Evolutionary conservation across 2,113 vertebrate genomes (phyloP).

Genomic region (Notarius lentiginosus): DNA sequence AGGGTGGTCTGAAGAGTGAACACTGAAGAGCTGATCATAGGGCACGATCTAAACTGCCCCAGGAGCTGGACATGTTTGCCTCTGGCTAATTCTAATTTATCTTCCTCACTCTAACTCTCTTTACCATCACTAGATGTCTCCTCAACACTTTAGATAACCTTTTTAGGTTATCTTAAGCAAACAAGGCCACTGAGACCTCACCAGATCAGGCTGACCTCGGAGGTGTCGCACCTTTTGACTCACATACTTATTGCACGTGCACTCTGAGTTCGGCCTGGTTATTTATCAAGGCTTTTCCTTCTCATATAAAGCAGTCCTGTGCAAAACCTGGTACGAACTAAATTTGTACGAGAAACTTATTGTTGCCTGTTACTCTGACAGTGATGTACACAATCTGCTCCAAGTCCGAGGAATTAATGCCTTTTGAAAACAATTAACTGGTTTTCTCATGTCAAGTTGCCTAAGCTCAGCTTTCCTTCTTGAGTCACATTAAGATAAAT

Average conservation of each 20-base stretch:
- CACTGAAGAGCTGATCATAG: not conserved
- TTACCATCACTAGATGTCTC: not conserved
- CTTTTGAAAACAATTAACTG: too few relatives aligned
- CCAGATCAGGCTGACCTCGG: too few relatives aligned
- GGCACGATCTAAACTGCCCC: not conserved
- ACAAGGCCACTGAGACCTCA: not conserved
- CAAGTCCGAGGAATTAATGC: too few relatives aligned
- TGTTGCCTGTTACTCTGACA: too few relatives aligned
- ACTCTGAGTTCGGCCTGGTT: not conserved
- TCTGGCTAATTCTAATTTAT: not conserved
- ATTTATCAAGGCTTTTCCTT: not conserved
- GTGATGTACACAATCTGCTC: too few relatives aligned
- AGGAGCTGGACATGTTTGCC: too few relatives aligned
- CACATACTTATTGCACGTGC: not conserved
- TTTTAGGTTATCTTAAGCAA: not conserved
- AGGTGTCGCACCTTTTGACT: too few relatives aligned
- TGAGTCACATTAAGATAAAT: too few relatives aligned
- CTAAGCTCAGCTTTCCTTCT: too few relatives aligned
- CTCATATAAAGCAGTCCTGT: not conserved
- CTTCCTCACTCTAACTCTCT: not conserved
- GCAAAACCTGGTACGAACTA: too few relatives aligned
- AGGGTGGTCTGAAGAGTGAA: not conserved
- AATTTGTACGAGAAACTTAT: too few relatives aligned
- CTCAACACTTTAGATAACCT: not conserved
- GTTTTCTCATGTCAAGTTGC: too few relatives aligned